Base-by-base conservation (phyloP, 2,797 vertebrate genomes). In the Acipenser oxyrinchus region DNA sequence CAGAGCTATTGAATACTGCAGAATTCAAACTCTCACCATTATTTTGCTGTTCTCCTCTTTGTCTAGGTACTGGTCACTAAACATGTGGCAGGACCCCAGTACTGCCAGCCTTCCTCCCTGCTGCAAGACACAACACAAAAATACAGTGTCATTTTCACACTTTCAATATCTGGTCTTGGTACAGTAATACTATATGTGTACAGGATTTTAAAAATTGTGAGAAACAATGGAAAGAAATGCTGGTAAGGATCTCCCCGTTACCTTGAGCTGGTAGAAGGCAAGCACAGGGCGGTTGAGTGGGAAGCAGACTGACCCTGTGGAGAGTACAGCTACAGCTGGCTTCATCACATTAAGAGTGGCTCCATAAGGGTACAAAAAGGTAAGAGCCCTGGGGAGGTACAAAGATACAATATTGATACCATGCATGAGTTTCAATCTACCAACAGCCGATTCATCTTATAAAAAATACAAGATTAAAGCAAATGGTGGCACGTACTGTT, bases 31-130 rank as follows among this genome's bases (percentile, higher is more conserved):
- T 70, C 90, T 89, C 72, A 95, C 97, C 92, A 95, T 84, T 75
- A 99, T 94, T 88, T 97, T 98, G 80, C 83, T 82, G 67, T 99
- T 99, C 84, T 99, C 96, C 82, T 99, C 97, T 85, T 97, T 99
- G 82, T 99, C 95, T 72, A 98, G 83, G 81, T 97, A 99, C 6
- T 97, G 94, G 77, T 99, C 97, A 75, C 83, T 90, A 82, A 99
- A 96, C 95, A 99, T 98, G 84, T 98, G 94, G 70, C 92, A 97
- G 50, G 97, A 99, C 62, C 96, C 97, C 77, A 96, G 70, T 0
- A 96, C 97, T 53, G 87, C 95, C 81, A 99, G 82, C 75, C 93
- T 97, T n/a, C 97, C 97, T 15, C 87, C 88, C 71, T 89, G 87
- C 86, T 85, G 77, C 79, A 90, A 67, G 23, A 59, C 73, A 69